Evolutionary conservation across 2,113 vertebrate species (phyloP).

Genomic region (Tragelaphus scriptus): DNA sequence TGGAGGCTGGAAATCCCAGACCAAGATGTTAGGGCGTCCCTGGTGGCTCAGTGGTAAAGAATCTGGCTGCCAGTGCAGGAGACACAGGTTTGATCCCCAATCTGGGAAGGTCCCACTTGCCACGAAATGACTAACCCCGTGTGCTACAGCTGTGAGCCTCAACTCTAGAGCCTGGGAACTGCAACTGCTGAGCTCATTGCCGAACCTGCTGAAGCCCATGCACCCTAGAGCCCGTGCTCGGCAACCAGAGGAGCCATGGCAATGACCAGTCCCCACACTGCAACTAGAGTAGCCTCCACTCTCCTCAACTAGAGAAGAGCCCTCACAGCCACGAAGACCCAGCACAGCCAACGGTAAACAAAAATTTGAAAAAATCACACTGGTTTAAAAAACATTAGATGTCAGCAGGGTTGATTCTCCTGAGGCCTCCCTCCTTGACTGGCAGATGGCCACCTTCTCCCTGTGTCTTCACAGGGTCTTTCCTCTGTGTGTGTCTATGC

Average conservation of each 20-base stretch:
- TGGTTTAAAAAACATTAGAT: neutral
- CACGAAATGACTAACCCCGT: accelerated
- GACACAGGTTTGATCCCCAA: neutral
- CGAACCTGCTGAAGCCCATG: neutral
- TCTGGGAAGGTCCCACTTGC: neutral
- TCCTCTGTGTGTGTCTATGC: neutral
- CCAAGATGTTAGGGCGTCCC: neutral
- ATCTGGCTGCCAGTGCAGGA: neutral
- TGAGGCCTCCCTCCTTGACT: neutral
- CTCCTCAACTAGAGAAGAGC: neutral
- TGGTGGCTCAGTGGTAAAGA: neutral
- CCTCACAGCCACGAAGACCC: neutral
- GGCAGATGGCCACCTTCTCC: neutral
- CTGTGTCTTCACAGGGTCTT: neutral
- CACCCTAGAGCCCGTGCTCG: neutral
- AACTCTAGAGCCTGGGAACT: neutral
- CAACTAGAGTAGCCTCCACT: neutral
- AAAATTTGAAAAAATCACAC: neutral
- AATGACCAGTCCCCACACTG: neutral
- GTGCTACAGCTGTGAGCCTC: neutral
- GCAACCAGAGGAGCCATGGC: accelerated
- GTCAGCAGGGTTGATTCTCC: neutral
- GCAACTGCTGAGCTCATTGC: neutral
- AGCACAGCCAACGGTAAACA: neutral
- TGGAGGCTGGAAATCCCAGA: neutral